Base-by-base conservation (phyloP, 2,888 invertebrate species). In the Drosophila prolongata region DNA sequence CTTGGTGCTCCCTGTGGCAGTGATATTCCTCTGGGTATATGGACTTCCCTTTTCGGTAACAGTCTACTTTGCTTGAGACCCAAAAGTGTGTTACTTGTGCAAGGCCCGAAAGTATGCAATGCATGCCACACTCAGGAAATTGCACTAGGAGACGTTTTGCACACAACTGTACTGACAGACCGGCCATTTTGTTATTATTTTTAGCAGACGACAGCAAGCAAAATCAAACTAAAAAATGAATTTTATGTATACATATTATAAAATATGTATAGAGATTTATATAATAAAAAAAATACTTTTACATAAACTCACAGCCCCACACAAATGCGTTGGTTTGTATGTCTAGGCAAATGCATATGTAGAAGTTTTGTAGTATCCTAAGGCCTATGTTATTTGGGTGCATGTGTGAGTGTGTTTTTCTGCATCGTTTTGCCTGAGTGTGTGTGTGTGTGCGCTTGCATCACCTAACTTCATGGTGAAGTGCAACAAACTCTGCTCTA, bases 141-240 rank as follows among this genome's bases (percentile, higher is more conserved):
- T 49, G 43, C 55, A 55, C 42, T 30, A 43, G 58, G 14, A 47
- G 24, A 53, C 58, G 58, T 79, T 83, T 83, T 87, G 84, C n/a
- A 16, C 80, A 61, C 77, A 80, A 86, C 83, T 83, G 83, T 83
- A 83, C 16, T n/a, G 27, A n/a, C 24, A 27, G 40, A 14, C 0
- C 54, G 47, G 56, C 65, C 66, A 77, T 75, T 76, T 71, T 67
- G 64, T 82, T 77, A 81, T 81, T 81, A 84, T 81, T 84, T 84
- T 79, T 87, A 84, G 87, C 78, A 71, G 76, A 70, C 68, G 60
- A 43, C 75, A 67, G 54, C 49, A 71, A 64, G 59, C 72, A 80
- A 82, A 86, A 87, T 71, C 79, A 76, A 87, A 87, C 83, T 87
- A 85, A 84, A 82, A 75, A 79, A 75, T 66, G 47, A n/a, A 74